These are phyloP conservation scores for Octopus sinensis DNA, from an alignment of 1,140 invertebrate species.

Conservation along the genomic window DNA sequence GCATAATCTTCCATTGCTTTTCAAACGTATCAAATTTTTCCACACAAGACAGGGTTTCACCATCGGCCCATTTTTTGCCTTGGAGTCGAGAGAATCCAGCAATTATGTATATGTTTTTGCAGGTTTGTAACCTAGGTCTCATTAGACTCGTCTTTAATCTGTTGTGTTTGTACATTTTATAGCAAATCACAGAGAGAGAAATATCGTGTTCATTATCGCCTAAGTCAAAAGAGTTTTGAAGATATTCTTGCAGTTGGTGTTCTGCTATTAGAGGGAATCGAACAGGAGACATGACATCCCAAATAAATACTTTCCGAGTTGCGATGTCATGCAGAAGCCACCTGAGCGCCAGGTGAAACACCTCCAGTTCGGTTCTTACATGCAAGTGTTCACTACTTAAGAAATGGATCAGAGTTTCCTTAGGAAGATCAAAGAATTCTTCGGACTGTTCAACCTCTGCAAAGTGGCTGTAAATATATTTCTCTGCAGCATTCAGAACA, in stretches of 20 bases:
- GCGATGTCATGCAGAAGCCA: conserved; percentile 40
- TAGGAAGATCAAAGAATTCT: conserved; percentile 37
- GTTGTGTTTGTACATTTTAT: not conserved
- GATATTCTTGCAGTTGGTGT: conserved; percentile 30
- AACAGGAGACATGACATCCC: conserved; percentile 37
- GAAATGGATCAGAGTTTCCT: conserved; percentile 32
- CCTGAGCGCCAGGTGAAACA: conserved; percentile 54
- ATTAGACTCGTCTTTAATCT: conserved; percentile 28
- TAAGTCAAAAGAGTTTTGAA: conserved; percentile 32
- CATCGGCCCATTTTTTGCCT: conserved; percentile 59
- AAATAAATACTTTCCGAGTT: conserved; percentile 23
- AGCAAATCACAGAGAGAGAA: not conserved
- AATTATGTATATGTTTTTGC: conserved; percentile 61
- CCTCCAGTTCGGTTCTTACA: conserved; percentile 60
- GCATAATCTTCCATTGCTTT: conserved; percentile 35
- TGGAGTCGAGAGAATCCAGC: conserved; percentile 39
- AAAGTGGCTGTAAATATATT: conserved; percentile 42
- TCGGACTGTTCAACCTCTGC: conserved; percentile 30
- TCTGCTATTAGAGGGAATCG: conserved; percentile 40
- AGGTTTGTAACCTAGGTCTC: conserved; percentile 37
- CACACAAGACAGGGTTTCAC: conserved; percentile 35
- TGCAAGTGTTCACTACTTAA: conserved; percentile 39
- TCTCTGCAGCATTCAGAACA: conserved; percentile 33
- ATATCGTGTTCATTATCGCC: not conserved
- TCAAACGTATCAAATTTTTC: conserved; percentile 41